Evolutionary conservation across 2,113 vertebrate species (phyloP).

Genomic region (Tenrec ecaudatus): DNA sequence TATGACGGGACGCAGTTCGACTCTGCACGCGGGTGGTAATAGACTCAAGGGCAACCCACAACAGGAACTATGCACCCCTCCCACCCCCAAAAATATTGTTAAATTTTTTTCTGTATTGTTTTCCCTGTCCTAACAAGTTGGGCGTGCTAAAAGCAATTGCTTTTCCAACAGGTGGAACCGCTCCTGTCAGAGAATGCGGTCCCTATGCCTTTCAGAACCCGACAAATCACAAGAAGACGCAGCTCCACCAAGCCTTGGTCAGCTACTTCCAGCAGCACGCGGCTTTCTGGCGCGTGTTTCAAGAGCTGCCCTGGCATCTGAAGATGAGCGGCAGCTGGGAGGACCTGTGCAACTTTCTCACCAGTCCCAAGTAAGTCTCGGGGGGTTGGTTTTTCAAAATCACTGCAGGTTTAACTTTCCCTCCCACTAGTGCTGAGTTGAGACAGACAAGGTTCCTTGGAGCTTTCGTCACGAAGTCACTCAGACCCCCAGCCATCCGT

Average conservation of each 20-base stretch:
- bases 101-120: neutral
- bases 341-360: conserved; percentile 62
- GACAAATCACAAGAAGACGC: conserved; percentile 42
- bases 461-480: neutral
- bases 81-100: too few species aligned
- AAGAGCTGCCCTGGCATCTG: conserved; percentile 70
- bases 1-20: neutral
- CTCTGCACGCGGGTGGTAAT: neutral
- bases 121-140: neutral
- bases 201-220: conserved; percentile 48
- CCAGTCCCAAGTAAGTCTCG: conserved; percentile 57
- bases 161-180: conserved; percentile 56
- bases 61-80: too few species aligned
- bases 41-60: neutral
- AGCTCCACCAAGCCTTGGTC: conserved; percentile 54
- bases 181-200: conserved; percentile 56
- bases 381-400: too few species aligned
- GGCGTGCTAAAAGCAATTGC: neutral
- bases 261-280: conserved; percentile 65
- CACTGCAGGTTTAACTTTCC: neutral
- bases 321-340: conserved; percentile 59
- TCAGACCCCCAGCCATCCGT: neutral
- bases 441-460: neutral
- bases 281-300: conserved; percentile 59
- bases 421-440: neutral